Percentiles rank a stretch among this genome's conserved stretches.
Conservation (phyloP, 1,140 invertebrate genomes). For the Drosophila triauraria region DNA sequence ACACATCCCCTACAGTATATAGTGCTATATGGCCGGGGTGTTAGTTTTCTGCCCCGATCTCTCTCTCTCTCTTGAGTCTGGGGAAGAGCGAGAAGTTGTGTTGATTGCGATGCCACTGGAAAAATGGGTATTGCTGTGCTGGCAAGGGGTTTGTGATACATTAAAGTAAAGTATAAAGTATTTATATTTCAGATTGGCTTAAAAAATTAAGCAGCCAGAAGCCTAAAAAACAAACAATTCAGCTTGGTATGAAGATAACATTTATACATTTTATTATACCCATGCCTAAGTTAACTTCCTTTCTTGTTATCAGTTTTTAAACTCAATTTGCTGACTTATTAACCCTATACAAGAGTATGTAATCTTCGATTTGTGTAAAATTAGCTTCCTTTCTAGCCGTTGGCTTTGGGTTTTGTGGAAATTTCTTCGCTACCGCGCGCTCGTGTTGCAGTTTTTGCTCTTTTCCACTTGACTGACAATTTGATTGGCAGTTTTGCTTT, state of each 20-base stretch:
- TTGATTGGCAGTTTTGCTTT: constrained; percentile 78
- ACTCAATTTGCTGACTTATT: no score
- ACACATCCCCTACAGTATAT: constrained; percentile 53
- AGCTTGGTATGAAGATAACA: neutral
- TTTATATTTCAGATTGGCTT: no score
- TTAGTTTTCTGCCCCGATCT: constrained; percentile 77
- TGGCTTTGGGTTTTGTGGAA: constrained; percentile 48
- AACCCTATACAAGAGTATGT: neutral
- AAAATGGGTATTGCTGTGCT: neutral
- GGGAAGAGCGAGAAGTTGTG: constrained; percentile 58
- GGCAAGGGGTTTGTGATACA: neutral
- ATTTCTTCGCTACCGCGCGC: constrained; percentile 68
- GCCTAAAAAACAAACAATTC: no score
- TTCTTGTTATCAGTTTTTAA: no score
- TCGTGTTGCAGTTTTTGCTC: constrained; percentile 76
- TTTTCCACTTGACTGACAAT: constrained; percentile 83
- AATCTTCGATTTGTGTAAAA: neutral
- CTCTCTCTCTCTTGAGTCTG: constrained; percentile 30
- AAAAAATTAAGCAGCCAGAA: no score
- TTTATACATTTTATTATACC: neutral
- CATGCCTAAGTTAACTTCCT: no score
- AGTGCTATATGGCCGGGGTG: constrained; percentile 40
- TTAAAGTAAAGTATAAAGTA: neutral
- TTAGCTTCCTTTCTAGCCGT: constrained; percentile 1
- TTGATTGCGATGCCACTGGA: neutral